Conservation (phyloP, 1,140 invertebrate species). For the Uloborus diversus region DNA sequence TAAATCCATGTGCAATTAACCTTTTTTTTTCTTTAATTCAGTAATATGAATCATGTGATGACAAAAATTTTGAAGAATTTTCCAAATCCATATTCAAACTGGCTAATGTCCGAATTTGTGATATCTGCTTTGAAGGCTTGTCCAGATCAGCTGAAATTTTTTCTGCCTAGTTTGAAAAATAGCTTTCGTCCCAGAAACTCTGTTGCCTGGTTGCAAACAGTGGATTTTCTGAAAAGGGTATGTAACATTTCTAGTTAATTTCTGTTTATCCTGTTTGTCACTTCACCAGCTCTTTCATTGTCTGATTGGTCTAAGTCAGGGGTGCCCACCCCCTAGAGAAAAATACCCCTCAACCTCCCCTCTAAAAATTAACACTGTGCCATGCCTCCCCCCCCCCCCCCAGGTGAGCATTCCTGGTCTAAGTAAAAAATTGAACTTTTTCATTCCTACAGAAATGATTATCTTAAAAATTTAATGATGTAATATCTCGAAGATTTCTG, state of each 20-base stretch:
- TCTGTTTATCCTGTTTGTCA: too few relatives aligned
- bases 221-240: constrained; percentile 30
- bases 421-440: too few relatives aligned
- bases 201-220: constrained; percentile 7
- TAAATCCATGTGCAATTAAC: background rate
- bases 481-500: too few relatives aligned
- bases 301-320: too few relatives aligned
- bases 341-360: too few relatives aligned
- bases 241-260: background rate
- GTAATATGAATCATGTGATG: constrained; percentile 73
- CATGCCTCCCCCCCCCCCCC: too few relatives aligned
- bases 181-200: constrained; percentile 66
- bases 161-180: constrained; percentile 71
- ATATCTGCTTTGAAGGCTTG: constrained; percentile 74
- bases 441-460: too few relatives aligned
- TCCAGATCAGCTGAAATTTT: constrained; percentile 76
- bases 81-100: constrained; percentile 73
- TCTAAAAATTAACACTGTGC: too few relatives aligned
- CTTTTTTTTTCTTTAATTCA: constrained; percentile 10
- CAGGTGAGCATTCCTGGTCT: too few relatives aligned
- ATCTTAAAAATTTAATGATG: too few relatives aligned
- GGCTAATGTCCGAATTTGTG: constrained; percentile 73
- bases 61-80: constrained; percentile 72
- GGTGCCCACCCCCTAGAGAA: too few relatives aligned
- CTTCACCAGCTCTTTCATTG: too few relatives aligned